phyloP scores from a whole-genome alignment of 2,113 vertebrate species.

The Brachirus orientalis region DNA sequence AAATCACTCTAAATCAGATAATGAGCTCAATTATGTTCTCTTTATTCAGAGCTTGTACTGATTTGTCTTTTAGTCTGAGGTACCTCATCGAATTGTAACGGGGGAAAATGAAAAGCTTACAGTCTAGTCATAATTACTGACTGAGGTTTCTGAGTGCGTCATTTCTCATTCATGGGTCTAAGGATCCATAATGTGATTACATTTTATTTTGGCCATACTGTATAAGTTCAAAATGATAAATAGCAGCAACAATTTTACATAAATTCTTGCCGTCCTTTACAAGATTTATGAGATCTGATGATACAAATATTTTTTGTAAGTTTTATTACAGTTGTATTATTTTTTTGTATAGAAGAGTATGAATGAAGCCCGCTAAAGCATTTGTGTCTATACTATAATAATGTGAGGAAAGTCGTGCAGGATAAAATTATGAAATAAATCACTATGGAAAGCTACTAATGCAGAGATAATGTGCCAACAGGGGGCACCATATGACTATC shows the following conservation, averaged over 20 bases:
- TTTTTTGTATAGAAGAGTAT: no score
- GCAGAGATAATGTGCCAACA: constrained; percentile 28
- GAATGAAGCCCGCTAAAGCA: no score
- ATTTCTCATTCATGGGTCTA: not conserved
- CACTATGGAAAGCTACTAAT: constrained; percentile 1
- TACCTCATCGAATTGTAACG: not conserved
- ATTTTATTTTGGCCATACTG: no score
- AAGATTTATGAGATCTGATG: no score
- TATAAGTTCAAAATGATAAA: no score
- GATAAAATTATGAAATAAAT: constrained; percentile 2
- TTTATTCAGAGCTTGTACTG: not conserved
- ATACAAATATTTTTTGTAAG: no score
- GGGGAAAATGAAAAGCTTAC: not conserved
- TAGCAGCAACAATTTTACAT: no score
- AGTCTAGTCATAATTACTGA: not conserved
- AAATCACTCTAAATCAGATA: not conserved
- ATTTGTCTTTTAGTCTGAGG: not conserved
- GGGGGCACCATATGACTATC: constrained; percentile 13
- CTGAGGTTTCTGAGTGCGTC: no score
- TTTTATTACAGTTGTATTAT: no score
- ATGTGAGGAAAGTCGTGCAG: no score
- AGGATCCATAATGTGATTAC: not conserved
- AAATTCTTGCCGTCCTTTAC: no score
- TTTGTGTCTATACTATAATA: not conserved
- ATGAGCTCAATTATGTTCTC: not conserved